phyloP scores from a whole-genome alignment of 2,113 vertebrate genomes.

The Butorides virescens region DNA sequence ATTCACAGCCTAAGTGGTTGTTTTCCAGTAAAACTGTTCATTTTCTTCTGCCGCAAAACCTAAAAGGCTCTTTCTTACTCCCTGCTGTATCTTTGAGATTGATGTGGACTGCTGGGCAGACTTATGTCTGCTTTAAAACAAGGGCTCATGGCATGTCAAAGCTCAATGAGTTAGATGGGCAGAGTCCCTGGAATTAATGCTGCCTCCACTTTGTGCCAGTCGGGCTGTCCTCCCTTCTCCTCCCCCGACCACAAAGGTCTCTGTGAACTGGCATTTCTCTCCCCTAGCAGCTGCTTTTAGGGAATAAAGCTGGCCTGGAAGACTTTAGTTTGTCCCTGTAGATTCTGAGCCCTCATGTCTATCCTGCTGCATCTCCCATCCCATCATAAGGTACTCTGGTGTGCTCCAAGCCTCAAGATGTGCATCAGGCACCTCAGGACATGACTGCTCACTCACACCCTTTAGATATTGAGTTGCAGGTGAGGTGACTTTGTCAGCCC shows the following conservation, averaged over 20 bases:
- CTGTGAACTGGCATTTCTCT: background rate
- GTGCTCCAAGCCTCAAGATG: background rate
- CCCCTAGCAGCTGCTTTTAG: background rate
- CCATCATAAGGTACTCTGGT: background rate
- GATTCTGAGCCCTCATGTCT: background rate
- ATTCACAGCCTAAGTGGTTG: background rate
- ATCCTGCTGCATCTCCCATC: background rate
- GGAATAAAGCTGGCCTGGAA: background rate
- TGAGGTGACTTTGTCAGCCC: background rate
- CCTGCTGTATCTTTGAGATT: conserved; percentile 1
- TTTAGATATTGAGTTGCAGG: background rate
- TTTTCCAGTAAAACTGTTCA: background rate
- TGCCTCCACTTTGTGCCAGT: background rate
- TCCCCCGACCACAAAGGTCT: background rate
- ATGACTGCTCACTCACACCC: background rate
- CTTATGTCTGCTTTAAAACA: conserved; percentile 2
- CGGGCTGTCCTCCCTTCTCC: background rate
- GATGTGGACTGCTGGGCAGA: background rate
- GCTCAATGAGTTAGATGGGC: background rate
- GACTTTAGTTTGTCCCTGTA: background rate
- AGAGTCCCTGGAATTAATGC: background rate
- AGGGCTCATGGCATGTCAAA: background rate
- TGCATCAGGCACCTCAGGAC: background rate
- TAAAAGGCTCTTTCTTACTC: background rate
- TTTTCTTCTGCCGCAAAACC: conserved; percentile 8